Evolutionary conservation across 2,113 vertebrate genomes (phyloP).

Genomic region (Macquaria australasica): DNA sequence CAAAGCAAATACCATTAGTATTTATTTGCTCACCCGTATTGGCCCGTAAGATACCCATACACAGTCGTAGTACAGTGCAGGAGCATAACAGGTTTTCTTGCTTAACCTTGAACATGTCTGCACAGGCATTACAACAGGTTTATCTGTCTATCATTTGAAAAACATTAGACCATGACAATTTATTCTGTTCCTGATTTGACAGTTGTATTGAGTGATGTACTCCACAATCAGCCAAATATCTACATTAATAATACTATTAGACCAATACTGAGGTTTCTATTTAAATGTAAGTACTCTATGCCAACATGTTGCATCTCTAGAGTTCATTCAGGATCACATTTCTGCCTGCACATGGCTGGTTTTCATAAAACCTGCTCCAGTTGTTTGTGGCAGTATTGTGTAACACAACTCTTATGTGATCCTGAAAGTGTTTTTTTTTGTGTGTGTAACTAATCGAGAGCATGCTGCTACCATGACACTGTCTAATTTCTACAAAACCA

Average conservation of each 20-base stretch:
- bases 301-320: conserved; percentile 29
- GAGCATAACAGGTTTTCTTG: conserved; percentile 21
- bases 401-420: conserved; percentile 44
- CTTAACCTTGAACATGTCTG: conserved; percentile 32
- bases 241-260: neutral
- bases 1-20: conserved; percentile 1
- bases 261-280: neutral
- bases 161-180: neutral
- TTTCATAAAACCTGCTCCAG: conserved; percentile 4
- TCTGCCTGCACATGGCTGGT: neutral
- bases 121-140: conserved; percentile 22
- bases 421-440: conserved; percentile 41
- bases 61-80: neutral
- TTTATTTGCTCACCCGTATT: neutral
- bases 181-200: neutral
- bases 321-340: conserved; percentile 65
- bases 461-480: conserved; percentile 41
- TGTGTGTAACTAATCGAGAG: neutral
- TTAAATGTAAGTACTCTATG: neutral
- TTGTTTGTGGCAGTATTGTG: neutral
- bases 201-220: neutral
- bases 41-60: neutral
- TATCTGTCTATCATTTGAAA: neutral
- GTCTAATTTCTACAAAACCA: conserved; percentile 24
- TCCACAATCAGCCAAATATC: conserved; percentile 11